phyloP scores from a whole-genome alignment of 2,888 invertebrate genomes.

The Leptodirus hochenwartii region DNA sequence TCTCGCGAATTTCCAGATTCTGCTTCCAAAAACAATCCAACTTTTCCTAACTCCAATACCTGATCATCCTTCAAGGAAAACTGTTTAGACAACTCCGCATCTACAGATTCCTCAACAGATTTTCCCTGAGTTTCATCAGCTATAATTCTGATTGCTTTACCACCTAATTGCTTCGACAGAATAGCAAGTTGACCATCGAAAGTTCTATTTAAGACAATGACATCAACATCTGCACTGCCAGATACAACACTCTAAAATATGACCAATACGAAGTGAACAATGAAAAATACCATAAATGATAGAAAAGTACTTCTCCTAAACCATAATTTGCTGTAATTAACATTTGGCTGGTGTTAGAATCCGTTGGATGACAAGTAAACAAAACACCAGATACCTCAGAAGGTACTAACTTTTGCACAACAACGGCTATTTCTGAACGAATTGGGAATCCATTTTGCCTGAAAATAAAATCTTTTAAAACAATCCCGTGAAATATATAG shows the following conservation, averaged over 20 bases:
- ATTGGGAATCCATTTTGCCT: constrained; percentile 59
- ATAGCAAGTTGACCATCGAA: constrained; percentile 30
- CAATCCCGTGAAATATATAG: not conserved
- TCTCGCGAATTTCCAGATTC: constrained; percentile 53
- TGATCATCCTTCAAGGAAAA: constrained; percentile 17
- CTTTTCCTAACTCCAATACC: constrained; percentile 34
- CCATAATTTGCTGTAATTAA: constrained; percentile 67
- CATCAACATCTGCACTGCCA: constrained; percentile 59
- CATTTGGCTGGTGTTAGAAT: constrained; percentile 46
- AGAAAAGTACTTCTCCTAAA: constrained; percentile 49
- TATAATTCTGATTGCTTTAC: not conserved
- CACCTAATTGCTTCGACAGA: constrained; percentile 29
- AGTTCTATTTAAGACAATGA: constrained; percentile 37
- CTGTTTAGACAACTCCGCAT: constrained; percentile 4
- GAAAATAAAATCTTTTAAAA: constrained; percentile 4
- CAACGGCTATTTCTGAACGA: constrained; percentile 53
- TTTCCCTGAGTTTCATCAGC: constrained; percentile 22
- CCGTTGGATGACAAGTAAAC: constrained; percentile 62
- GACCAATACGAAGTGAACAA: no score
- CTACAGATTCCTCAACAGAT: constrained; percentile 22
- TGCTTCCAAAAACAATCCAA: constrained; percentile 42
- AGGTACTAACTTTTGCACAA: constrained; percentile 58
- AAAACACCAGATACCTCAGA: constrained; percentile 60
- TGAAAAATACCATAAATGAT: no score
- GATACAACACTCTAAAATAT: constrained; percentile 56